These are phyloP conservation scores for Erebia palarica DNA, from an alignment of 2,888 invertebrate species.

Conservation along the genomic window DNA sequence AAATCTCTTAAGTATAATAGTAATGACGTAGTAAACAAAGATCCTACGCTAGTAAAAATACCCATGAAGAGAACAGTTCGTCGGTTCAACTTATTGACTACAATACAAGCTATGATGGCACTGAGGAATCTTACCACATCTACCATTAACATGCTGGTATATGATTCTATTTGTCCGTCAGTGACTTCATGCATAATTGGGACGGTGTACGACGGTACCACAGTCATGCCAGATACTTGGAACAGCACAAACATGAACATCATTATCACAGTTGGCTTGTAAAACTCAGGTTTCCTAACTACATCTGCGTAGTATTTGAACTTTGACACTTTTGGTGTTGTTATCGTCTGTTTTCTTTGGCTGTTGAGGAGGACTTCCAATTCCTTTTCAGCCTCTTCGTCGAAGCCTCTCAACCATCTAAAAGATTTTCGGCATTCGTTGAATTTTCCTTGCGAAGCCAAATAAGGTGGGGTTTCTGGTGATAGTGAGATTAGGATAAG, in stretches of 20 bases:
- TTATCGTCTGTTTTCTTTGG: constrained; percentile 62
- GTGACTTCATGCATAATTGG: constrained; percentile 84
- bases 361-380: constrained; percentile 68
- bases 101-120: constrained; percentile 82
- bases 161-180: constrained; percentile 81
- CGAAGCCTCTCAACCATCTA: constrained; percentile 81
- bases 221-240: constrained; percentile 87
- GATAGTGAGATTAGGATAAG: constrained; percentile 77
- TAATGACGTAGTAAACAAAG: constrained; percentile 77
- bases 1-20: constrained; percentile 66
- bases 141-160: constrained; percentile 84
- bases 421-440: constrained; percentile 82
- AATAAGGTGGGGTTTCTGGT: constrained; percentile 86
- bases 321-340: constrained; percentile 58
- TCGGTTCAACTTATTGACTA: constrained; percentile 83
- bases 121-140: constrained; percentile 84
- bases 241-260: constrained; percentile 85
- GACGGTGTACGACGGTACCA: constrained; percentile 86
- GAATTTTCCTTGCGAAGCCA: constrained; percentile 79
- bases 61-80: constrained; percentile 84
- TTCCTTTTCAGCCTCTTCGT: constrained; percentile 72
- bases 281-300: constrained; percentile 76
- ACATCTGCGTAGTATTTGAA: constrained; percentile 57
- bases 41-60: constrained; percentile 80
- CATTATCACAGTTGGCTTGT: constrained; percentile 84